A percentile compares a stretch with the other conserved stretches of the same genome.
These are phyloP conservation scores for Neuroterus valhalla DNA, from an alignment of 1,140 invertebrate genomes.

Conservation along the genomic window DNA sequence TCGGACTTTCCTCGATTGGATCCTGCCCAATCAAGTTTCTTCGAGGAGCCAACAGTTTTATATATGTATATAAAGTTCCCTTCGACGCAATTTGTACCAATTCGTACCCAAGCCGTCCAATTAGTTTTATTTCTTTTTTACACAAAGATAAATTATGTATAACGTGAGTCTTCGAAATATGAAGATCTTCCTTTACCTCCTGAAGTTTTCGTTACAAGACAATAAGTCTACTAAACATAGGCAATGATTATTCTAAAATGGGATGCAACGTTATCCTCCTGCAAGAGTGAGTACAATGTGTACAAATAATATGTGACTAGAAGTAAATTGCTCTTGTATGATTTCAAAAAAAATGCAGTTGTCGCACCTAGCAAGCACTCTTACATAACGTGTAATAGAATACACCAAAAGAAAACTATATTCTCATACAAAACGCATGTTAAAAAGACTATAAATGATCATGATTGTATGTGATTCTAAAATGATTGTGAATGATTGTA, in stretches of 20 bases:
- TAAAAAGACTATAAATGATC: conserved; percentile 25
- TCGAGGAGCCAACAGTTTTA: conserved; percentile 39
- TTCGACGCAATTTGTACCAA: conserved; percentile 17
- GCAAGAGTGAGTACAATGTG: conserved; percentile 36
- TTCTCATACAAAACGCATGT: conserved; percentile 36
- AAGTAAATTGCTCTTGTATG: conserved; percentile 53
- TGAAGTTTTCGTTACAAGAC: conserved; percentile 5
- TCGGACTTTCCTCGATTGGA: conserved; percentile 61
- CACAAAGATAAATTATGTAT: conserved; percentile 36
- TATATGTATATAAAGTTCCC: conserved; percentile 28
- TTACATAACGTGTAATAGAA: conserved; percentile 22
- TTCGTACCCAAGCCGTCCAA: not conserved
- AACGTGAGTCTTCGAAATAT: conserved; percentile 32
- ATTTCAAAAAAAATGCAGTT: not conserved
- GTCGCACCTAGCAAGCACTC: conserved; percentile 31
- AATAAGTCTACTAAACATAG: conserved; percentile 45
- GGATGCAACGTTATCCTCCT: conserved; percentile 35
- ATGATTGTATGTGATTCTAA: conserved; percentile 10
- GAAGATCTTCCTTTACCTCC: conserved; percentile 3
- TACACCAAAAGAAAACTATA: conserved; percentile 30
- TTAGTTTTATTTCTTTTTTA: conserved; percentile 21
- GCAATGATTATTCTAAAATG: conserved; percentile 41
- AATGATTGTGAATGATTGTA: conserved; percentile 14
- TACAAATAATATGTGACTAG: conserved; percentile 54
- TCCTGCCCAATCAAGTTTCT: conserved; percentile 63